Evolutionary conservation across 2,113 vertebrate genomes (phyloP).

Genomic region (Pelecanus crispus): DNA sequence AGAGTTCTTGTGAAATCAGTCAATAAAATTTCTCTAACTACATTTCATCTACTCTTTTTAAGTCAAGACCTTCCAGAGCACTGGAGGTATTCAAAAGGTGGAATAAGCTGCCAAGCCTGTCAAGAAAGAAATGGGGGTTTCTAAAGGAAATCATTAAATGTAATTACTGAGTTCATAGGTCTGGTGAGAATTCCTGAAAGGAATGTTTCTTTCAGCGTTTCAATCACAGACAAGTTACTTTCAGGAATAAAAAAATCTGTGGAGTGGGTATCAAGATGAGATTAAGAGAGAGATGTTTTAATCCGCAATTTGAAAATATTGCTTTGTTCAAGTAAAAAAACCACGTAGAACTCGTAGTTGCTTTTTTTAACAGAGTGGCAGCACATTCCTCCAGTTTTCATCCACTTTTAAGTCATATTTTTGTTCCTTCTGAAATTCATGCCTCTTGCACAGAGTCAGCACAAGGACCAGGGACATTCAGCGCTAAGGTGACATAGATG

Average conservation of each 20-base stretch:
- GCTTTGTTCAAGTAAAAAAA: neutral
- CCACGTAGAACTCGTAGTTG: neutral
- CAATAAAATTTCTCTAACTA: neutral
- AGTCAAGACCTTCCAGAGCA: neutral
- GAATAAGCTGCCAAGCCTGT: neutral
- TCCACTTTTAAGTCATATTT: neutral
- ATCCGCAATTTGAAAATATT: neutral
- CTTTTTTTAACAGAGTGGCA: neutral
- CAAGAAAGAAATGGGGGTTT: neutral
- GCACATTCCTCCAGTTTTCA: neutral
- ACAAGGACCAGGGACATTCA: neutral
- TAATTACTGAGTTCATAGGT: neutral
- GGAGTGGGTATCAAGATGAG: neutral
- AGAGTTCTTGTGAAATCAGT: neutral
- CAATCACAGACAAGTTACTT: neutral
- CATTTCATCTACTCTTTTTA: neutral
- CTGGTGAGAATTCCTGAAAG: neutral
- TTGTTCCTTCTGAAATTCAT: neutral
- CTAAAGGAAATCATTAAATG: neutral
- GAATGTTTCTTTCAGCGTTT: neutral
- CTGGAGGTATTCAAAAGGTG: neutral
- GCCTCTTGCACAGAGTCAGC: neutral
- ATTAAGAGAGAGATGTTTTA: neutral
- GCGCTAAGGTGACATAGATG: neutral
- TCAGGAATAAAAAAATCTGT: neutral